Conservation (phyloP, 2,888 invertebrate genomes). For the Drosophila picticornis region DNA sequence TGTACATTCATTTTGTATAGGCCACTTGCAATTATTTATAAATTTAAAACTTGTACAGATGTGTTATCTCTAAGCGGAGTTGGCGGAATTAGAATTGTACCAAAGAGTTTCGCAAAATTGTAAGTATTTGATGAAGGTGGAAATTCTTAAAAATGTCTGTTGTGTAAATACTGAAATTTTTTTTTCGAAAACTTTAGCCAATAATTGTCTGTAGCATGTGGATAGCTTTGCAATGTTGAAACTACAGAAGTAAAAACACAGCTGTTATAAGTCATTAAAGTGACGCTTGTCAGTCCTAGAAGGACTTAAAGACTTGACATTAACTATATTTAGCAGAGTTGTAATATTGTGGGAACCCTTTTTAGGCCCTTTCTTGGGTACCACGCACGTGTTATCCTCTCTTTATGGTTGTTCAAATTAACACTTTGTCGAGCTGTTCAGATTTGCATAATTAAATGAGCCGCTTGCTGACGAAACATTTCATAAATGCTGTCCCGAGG, state of each 20-base stretch:
- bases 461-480: slow-evolving; percentile 12
- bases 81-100: background rate
- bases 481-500: slow-evolving; percentile 30
- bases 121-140: background rate
- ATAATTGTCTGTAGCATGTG: background rate
- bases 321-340: slow-evolving; percentile 37
- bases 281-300: background rate
- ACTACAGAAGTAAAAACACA: background rate
- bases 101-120: background rate
- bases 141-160: background rate
- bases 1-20: background rate
- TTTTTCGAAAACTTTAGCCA: background rate
- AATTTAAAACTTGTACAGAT: background rate
- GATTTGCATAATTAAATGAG: slow-evolving; percentile 53
- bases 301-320: slow-evolving; percentile 21
- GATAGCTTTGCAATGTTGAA: background rate
- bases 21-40: background rate
- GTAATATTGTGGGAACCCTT: slow-evolving; percentile 30
- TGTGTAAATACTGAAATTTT: background rate
- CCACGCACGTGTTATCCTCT: slow-evolving; percentile 36
- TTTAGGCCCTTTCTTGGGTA: slow-evolving; percentile 27
- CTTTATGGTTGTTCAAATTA: slow-evolving; percentile 40
- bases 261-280: background rate
- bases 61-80: background rate
- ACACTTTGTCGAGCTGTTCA: slow-evolving; percentile 28